phyloP scores from a whole-genome alignment of 1,140 invertebrate species.

The Cepaea nemoralis region DNA sequence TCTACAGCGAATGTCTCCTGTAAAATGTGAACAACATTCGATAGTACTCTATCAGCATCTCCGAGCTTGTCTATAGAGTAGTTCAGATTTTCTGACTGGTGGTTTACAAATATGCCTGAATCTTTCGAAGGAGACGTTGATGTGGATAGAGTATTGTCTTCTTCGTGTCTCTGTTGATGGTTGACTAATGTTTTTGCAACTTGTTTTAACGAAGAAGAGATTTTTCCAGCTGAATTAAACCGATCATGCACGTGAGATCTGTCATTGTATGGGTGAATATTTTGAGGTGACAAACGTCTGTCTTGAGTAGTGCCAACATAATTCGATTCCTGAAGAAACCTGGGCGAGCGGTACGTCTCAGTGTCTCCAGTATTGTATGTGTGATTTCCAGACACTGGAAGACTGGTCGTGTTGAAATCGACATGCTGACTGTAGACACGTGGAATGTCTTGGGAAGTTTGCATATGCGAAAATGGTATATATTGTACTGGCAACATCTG shows the following conservation, averaged over 20 bases:
- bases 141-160: constrained; percentile 47
- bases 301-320: neutral
- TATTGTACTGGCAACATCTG: constrained; percentile 60
- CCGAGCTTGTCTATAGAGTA: too few species aligned
- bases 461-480: constrained; percentile 37
- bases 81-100: constrained; percentile 31
- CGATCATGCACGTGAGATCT: neutral
- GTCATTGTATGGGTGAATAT: neutral
- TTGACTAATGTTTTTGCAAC: neutral
- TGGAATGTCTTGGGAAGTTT: neutral
- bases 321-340: neutral
- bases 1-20: constrained; percentile 64
- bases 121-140: constrained; percentile 69
- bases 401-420: neutral
- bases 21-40: constrained; percentile 60
- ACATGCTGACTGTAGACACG: neutral
- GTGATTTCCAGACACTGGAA: neutral
- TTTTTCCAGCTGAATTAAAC: neutral
- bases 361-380: neutral
- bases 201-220: neutral
- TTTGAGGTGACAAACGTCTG: neutral
- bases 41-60: constrained; percentile 56
- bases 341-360: neutral
- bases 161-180: neutral
- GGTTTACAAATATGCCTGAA: constrained; percentile 64